Conservation (phyloP, 1,140 invertebrate species). For the Episyrphus balteatus region DNA sequence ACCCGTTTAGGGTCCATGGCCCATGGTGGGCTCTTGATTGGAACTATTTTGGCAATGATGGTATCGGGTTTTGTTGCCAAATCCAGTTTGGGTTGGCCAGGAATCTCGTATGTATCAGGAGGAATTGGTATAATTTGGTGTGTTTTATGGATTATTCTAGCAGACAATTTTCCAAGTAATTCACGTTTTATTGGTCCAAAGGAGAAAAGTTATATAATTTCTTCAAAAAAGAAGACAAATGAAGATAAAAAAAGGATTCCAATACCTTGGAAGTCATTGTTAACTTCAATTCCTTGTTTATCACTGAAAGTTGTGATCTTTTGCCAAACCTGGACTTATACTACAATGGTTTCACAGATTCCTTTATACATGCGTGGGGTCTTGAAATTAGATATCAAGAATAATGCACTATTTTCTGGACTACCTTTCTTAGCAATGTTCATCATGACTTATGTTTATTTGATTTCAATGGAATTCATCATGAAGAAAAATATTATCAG, state of each 20-base stretch:
- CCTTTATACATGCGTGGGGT: conserved; percentile 81
- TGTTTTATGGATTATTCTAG: conserved; percentile 48
- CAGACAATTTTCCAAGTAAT: conserved; percentile 53
- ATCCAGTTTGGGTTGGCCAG: conserved; percentile 60
- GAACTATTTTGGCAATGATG: conserved; percentile 62
- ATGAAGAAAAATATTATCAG: conserved; percentile 43
- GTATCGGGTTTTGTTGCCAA: conserved; percentile 51
- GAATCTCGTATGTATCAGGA: conserved; percentile 69
- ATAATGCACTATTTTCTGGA: conserved; percentile 61
- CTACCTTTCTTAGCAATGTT: conserved; percentile 69
- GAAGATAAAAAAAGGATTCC: conserved; percentile 21
- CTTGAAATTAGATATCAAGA: conserved; percentile 64
- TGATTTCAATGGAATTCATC: conserved; percentile 50
- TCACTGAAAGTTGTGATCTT: conserved; percentile 66
- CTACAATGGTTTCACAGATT: conserved; percentile 81
- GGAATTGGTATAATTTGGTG: conserved; percentile 47
- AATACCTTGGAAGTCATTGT: conserved; percentile 63
- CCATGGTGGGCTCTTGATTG: conserved; percentile 57
- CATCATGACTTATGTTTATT: conserved; percentile 52
- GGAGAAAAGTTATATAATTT: conserved; percentile 54
- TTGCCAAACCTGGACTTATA: conserved; percentile 90
- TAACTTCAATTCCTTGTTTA: conserved; percentile 70
- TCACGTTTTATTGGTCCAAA: conserved; percentile 45
- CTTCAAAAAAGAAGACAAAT: conserved; percentile 23
- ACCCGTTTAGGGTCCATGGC: conserved; percentile 50